A percentile compares a stretch with the other conserved stretches of the same genome.
Conservation (phyloP, 2,113 vertebrate species). For the Oncorhynchus nerka region DNA sequence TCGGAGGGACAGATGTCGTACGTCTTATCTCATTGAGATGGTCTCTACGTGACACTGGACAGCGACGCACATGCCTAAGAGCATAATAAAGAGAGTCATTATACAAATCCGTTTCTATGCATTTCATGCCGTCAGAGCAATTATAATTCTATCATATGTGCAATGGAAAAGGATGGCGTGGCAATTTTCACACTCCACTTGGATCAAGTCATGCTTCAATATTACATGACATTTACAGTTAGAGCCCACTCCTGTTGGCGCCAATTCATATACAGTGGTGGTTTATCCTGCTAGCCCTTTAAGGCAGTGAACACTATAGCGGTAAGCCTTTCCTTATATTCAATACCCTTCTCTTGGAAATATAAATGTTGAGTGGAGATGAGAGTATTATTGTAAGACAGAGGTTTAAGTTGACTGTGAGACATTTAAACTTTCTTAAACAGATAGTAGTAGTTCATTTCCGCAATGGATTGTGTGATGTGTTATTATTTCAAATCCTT, state of each 20-base stretch:
- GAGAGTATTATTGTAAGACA: too few species aligned
- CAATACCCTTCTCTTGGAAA: too few species aligned
- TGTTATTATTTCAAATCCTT: too few species aligned
- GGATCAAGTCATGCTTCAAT: conserved; percentile 61
- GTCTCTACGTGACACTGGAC: too few species aligned
- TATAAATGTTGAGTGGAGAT: conserved; percentile 14
- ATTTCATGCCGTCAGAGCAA: conserved; percentile 52
- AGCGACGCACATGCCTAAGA: too few species aligned
- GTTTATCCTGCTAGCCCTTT: too few species aligned
- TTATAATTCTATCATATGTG: conserved; percentile 69
- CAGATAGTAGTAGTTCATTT: conserved; percentile 64
- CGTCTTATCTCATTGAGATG: too few species aligned
- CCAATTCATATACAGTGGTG: too few species aligned
- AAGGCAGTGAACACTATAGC: too few species aligned
- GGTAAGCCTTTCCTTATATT: too few species aligned
- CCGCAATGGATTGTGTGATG: too few species aligned
- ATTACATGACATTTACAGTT: conserved; percentile 69
- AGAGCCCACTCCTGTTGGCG: conserved; percentile 47
- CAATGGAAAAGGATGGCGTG: conserved; percentile 61
- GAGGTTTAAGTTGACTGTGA: conserved; percentile 43
- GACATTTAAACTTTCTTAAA: conserved; percentile 39
- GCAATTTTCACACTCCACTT: conserved; percentile 61
- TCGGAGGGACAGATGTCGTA: too few species aligned
- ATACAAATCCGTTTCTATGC: conserved; percentile 55
- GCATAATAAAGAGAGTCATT: conserved; percentile 51